phyloP scores from a whole-genome alignment of 2,888 invertebrate species.

The Thymelicus lineola region DNA sequence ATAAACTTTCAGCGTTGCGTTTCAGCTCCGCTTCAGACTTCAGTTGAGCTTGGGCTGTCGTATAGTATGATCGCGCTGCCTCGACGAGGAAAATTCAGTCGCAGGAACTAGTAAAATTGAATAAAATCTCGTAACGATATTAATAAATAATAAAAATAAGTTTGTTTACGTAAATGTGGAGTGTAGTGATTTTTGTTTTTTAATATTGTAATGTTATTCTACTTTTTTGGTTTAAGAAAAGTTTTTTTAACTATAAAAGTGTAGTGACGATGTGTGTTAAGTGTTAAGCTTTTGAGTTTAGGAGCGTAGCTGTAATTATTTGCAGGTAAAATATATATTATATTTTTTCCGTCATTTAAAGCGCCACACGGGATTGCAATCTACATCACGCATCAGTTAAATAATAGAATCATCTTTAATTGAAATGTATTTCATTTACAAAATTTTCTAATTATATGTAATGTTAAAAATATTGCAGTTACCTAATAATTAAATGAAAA shows the following conservation, averaged over 20 bases:
- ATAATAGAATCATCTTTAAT: too few relatives aligned
- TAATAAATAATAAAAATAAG: neutral
- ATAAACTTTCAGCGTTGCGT: conserved; percentile 46
- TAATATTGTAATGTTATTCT: neutral
- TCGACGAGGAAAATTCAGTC: conserved; percentile 30
- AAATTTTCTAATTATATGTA: too few relatives aligned
- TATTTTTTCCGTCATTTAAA: too few relatives aligned
- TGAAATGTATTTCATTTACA: too few relatives aligned
- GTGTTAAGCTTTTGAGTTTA: neutral
- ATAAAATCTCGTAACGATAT: neutral
- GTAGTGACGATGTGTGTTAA: neutral
- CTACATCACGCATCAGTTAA: too few relatives aligned
- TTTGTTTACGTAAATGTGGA: neutral
- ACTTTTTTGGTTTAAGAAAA: neutral
- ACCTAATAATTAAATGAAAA: too few relatives aligned
- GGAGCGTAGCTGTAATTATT: neutral
- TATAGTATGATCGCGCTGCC: conserved; percentile 49
- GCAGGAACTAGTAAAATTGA: neutral
- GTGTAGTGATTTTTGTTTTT: conserved; percentile 20
- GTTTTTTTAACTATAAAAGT: neutral
- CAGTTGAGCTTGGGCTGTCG: conserved; percentile 53
- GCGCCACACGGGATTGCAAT: too few relatives aligned
- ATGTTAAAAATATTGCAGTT: too few relatives aligned
- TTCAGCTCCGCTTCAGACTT: conserved; percentile 52
- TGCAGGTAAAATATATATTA: neutral